phyloP scores from a whole-genome alignment of 2,113 vertebrate genomes.

The Salvelinus sp. region DNA sequence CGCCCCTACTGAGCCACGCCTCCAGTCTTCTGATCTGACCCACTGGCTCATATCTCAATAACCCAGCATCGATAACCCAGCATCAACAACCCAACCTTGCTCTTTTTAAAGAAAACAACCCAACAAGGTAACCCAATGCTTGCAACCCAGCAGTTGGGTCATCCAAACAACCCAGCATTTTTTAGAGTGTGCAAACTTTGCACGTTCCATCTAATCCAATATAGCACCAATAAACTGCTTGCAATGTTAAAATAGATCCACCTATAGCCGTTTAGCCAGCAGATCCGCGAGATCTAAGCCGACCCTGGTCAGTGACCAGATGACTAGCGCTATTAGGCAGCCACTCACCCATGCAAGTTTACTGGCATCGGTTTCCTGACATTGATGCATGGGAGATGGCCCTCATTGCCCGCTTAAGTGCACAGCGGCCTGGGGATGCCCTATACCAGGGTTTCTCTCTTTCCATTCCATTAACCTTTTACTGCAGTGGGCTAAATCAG shows the following conservation, averaged over 20 bases:
- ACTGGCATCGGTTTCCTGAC: slow-evolving; percentile 24
- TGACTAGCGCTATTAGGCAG: slow-evolving; percentile 5
- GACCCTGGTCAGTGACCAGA: neutral
- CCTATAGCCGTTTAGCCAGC: neutral
- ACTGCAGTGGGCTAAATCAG: neutral
- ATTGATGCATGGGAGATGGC: slow-evolving; percentile 22
- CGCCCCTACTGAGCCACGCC: too few relatives aligned
- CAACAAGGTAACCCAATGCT: too few relatives aligned
- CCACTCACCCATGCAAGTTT: slow-evolving; percentile 26
- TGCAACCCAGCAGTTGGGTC: too few relatives aligned
- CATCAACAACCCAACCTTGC: too few relatives aligned
- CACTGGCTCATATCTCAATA: too few relatives aligned
- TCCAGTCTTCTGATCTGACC: too few relatives aligned
- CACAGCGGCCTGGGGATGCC: slow-evolving; percentile 23
- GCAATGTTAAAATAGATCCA: neutral
- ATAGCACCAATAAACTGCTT: neutral
- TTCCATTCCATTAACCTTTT: slow-evolving; percentile 36
- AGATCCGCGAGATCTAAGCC: neutral
- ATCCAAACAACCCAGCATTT: too few relatives aligned
- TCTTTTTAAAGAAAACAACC: too few relatives aligned
- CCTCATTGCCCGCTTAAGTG: slow-evolving; percentile 33
- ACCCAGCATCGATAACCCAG: too few relatives aligned
- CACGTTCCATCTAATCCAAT: neutral
- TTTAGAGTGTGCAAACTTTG: neutral
- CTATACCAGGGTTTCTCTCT: slow-evolving; percentile 6